These are phyloP conservation scores for Tretioscincus oriximinensis DNA, from an alignment of 2,113 vertebrate genomes.

Conservation along the genomic window DNA sequence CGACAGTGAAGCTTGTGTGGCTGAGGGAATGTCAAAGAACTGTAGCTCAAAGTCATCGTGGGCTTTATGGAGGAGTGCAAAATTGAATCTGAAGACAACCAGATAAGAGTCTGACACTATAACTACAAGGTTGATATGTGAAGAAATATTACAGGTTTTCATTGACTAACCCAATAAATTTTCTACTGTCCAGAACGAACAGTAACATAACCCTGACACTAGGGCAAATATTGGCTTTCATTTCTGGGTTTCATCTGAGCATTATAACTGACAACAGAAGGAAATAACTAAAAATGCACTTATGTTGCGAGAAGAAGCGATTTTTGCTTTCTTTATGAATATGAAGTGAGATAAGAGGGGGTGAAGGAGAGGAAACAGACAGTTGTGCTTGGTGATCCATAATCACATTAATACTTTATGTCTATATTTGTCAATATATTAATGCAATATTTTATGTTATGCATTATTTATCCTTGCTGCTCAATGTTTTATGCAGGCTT, in stretches of 20 bases:
- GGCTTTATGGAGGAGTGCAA: too few species aligned
- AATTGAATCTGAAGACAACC: too few species aligned
- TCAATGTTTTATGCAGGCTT: constrained; percentile 75
- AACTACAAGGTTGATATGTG: too few species aligned
- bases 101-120: too few species aligned
- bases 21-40: too few species aligned
- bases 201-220: not conserved
- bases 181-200: not conserved
- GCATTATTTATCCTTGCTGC: constrained; percentile 74
- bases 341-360: constrained; percentile 42
- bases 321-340: constrained; percentile 55
- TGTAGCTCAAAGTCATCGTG: too few species aligned
- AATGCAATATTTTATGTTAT: constrained; percentile 74
- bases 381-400: constrained; percentile 66
- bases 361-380: constrained; percentile 38
- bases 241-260: not conserved
- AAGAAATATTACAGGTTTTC: not conserved
- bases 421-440: constrained; percentile 79
- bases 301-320: not conserved
- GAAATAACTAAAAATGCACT: not conserved
- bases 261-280: not conserved
- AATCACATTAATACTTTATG: constrained; percentile 79
- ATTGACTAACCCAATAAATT: not conserved
- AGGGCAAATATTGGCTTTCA: constrained; percentile 1
- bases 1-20: too few species aligned